phyloP scores from a whole-genome alignment of 2,888 invertebrate species.

The Oligia strigilis region DNA sequence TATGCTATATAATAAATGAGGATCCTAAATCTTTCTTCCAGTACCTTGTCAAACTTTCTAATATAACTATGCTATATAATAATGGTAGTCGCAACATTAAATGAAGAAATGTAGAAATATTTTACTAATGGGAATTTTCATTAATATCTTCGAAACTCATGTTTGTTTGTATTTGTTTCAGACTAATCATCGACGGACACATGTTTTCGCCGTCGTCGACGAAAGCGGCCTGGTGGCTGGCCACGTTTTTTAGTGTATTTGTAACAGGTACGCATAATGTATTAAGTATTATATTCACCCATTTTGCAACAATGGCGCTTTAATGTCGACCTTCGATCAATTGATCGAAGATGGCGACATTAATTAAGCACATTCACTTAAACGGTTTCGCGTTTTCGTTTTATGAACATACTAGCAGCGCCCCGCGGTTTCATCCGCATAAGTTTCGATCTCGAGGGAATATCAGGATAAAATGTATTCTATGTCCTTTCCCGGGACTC shows the following conservation, averaged over 20 bases:
- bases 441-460: too few species aligned
- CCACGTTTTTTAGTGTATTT: conserved; percentile 87
- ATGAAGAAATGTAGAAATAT: neutral
- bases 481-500: too few species aligned
- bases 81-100: neutral
- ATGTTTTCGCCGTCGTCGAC: conserved; percentile 87
- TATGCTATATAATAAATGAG: too few species aligned
- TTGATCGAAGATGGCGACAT: neutral
- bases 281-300: too few species aligned
- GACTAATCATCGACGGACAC: conserved; percentile 82
- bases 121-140: neutral
- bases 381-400: neutral
- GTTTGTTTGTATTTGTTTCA: conserved; percentile 77
- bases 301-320: neutral
- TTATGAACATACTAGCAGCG: neutral
- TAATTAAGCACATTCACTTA: neutral
- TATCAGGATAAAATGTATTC: too few species aligned
- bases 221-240: conserved; percentile 89
- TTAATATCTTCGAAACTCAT: neutral
- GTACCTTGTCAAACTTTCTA: neutral
- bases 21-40: neutral
- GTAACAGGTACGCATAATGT: conserved; percentile 80
- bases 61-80: neutral
- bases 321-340: neutral
- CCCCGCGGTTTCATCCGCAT: too few species aligned